Evolutionary conservation across 2,797 vertebrate species (phyloP).

Genomic region (Rhynchonycteris naso): DNA sequence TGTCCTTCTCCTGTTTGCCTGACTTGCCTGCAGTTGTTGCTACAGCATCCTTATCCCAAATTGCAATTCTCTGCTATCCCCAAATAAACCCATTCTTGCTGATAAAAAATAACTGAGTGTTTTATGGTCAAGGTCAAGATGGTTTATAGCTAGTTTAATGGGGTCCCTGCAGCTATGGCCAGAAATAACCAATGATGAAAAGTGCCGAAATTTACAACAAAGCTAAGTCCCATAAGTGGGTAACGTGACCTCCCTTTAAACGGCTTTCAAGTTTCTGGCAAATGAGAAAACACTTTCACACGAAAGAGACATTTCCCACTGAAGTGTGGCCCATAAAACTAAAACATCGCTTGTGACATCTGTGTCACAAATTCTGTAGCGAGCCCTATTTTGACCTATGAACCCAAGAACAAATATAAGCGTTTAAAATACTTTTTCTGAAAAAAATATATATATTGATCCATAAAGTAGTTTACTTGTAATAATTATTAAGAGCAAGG

Average conservation of each 20-base stretch:
- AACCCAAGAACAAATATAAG: not conserved
- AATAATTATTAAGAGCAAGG: not conserved
- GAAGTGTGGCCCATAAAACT: not conserved
- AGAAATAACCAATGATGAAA: not conserved
- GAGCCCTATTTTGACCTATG: not conserved
- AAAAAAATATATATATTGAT: not conserved
- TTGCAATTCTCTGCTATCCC: not conserved
- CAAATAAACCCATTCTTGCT: not conserved
- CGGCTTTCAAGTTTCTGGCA: not conserved
- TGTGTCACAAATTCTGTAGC: not conserved
- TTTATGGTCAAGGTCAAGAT: not conserved
- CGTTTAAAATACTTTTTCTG: not conserved
- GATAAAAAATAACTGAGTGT: not conserved
- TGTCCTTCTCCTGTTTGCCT: not conserved
- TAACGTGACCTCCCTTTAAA: not conserved
- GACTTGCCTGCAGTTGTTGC: not conserved
- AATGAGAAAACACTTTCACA: not conserved
- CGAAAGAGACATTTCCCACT: not conserved
- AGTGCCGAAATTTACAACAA: not conserved
- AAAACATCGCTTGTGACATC: not conserved
- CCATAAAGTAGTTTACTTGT: not conserved
- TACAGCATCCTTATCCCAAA: not conserved
- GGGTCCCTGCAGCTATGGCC: not conserved
- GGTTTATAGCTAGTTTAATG: not conserved
- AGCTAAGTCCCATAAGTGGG: not conserved